Evolutionary conservation across 2,888 invertebrate species (phyloP).

Genomic region (Portevinia maculata): DNA sequence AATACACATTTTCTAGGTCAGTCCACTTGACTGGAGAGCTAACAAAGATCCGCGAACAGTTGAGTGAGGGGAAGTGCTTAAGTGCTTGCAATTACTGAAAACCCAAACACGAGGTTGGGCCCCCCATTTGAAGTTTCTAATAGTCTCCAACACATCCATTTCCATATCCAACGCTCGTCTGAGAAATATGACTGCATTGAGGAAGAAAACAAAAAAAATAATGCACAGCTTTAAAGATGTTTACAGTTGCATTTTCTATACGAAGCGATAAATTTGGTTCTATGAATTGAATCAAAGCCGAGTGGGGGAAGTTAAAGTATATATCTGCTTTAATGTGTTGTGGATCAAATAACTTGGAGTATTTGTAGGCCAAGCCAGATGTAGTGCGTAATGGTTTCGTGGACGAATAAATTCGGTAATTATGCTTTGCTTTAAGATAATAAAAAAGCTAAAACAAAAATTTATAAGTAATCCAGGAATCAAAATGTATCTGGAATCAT

Average conservation of each 20-base stretch:
- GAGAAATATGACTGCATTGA: slow-evolving; percentile 42
- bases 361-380: slow-evolving; percentile 54
- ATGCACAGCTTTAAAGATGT: slow-evolving; percentile 28
- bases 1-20: slow-evolving; percentile 63
- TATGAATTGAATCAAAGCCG: slow-evolving; percentile 45
- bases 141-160: slow-evolving; percentile 36
- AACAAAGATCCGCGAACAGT: slow-evolving; percentile 33
- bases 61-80: slow-evolving; percentile 57
- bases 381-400: slow-evolving; percentile 36
- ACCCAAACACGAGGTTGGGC: slow-evolving; percentile 38
- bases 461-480: too few species aligned
- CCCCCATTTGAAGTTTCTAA: slow-evolving; percentile 50
- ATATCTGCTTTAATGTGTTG: slow-evolving; percentile 58
- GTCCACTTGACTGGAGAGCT: slow-evolving; percentile 55
- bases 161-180: slow-evolving; percentile 9
- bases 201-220: background rate
- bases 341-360: slow-evolving; percentile 37
- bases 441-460: slow-evolving; percentile 22
- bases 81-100: slow-evolving; percentile 70
- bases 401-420: slow-evolving; percentile 35
- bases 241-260: slow-evolving; percentile 52
- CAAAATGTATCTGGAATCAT: too few species aligned
- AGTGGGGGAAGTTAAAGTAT: slow-evolving; percentile 15
- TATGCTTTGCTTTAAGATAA: slow-evolving; percentile 30
- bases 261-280: slow-evolving; percentile 60